phyloP scores from a whole-genome alignment of 2,888 invertebrate genomes.

The Agapetus fuscipes region DNA sequence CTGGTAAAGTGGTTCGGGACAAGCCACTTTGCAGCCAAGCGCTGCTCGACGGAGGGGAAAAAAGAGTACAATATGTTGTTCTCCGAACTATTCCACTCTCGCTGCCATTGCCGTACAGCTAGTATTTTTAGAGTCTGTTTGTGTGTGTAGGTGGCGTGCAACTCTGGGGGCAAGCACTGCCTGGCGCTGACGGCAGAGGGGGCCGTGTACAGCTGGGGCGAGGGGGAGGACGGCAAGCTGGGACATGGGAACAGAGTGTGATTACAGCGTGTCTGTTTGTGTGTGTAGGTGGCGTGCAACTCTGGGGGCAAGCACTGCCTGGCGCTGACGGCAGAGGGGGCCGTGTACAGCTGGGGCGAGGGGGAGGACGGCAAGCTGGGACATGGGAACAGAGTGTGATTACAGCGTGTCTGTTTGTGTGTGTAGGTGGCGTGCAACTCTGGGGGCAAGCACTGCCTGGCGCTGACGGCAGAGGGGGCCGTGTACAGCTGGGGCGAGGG shows the following conservation, averaged over 20 bases:
- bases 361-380: conserved; percentile 93
- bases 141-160: conserved; percentile 81
- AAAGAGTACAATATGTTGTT: no score
- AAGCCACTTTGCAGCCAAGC: no score
- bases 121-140: no score
- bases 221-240: conserved; percentile 91
- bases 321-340: conserved; percentile 83
- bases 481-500: conserved; percentile 98
- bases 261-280: no score
- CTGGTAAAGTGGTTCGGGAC: no score
- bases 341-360: conserved; percentile 96
- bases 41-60: no score
- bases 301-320: conserved; percentile 95
- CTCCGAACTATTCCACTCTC: no score
- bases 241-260: conserved; percentile 76
- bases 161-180: conserved; percentile 94
- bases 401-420: no score
- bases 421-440: conserved; percentile 85
- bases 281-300: conserved; percentile 81
- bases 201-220: conserved; percentile 95
- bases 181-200: conserved; percentile 85
- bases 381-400: conserved; percentile 68
- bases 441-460: conserved; percentile 92
- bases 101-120: no score
- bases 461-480: conserved; percentile 83